Evolutionary conservation across 2,797 vertebrate genomes (phyloP), one percentile per base, ranked within the genome.

Genomic region (Xiphophorus birchmanni): DNA sequence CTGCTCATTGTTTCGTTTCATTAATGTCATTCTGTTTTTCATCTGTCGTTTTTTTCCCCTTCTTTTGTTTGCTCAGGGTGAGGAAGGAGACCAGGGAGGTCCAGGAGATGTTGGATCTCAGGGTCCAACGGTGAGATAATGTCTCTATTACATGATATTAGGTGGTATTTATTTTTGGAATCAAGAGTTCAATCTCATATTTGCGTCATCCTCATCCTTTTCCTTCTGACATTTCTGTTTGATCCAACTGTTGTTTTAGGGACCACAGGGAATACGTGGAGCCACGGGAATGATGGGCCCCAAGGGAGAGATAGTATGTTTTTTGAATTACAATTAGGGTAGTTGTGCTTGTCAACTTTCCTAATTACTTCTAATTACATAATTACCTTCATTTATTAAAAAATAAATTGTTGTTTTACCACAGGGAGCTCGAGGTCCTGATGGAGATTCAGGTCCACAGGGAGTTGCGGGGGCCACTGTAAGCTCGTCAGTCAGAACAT

Each of bases 51-150:
- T 11, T 71, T 71, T 9, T 76, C 10, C 5, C 48, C 50, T 52
- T 54, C n/a, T 47, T 45, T 83, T 1, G 5, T 48, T 82, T 90
- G 78, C 80, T 79, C 77, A 99, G 98, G 99, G 99, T 79, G 97
- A 98, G 92, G 98, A 99, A 92, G 99, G 99, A 63, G 97, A 99
- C 32, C 97, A 99, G 91, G 99, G 99, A 86, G 90, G 86, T 75
- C 58, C 82, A 23, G 99, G 99, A 84, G 97, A 98, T 58, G 94
- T 97, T 3, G 99, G 99, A 89, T 81, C 97, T 87, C 97, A 97
- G 95, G 99, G 99, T 90, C 95, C 96, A 87, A 96, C 82, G 88
- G 99, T 99, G 92, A 96, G 95, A 83, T 35, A 0, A 29, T 47
- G 4, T 45, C 8, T 58, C 88, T 80, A 73, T 74, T 72, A 74